phyloP scores from a whole-genome alignment of 1,140 invertebrate species.

The Lanistes nyassanus region DNA sequence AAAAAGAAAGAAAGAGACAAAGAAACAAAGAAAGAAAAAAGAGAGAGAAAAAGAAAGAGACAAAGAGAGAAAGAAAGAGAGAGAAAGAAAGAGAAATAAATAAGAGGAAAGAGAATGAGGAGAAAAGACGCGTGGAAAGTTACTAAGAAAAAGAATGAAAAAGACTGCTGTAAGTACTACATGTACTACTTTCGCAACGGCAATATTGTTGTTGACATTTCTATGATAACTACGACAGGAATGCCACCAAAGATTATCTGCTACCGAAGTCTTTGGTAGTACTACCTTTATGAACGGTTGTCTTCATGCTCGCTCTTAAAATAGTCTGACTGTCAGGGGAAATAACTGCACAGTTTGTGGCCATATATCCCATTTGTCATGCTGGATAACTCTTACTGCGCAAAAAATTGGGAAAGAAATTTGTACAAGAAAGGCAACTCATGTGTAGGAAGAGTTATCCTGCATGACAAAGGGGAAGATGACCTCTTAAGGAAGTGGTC shows the following conservation, averaged over 20 bases:
- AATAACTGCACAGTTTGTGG: too few relatives aligned
- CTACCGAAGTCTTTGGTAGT: too few relatives aligned
- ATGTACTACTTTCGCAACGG: slow-evolving; percentile 3
- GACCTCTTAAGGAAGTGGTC: too few relatives aligned
- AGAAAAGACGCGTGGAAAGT: background rate
- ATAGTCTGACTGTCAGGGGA: too few relatives aligned
- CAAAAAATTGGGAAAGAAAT: too few relatives aligned
- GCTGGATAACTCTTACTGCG: too few relatives aligned
- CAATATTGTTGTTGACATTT: background rate
- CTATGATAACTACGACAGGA: background rate
- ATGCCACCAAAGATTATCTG: background rate
- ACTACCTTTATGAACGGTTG: too few relatives aligned
- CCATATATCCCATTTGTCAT: too few relatives aligned
- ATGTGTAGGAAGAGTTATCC: too few relatives aligned
- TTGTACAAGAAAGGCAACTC: too few relatives aligned
- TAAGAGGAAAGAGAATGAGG: slow-evolving; percentile 9
- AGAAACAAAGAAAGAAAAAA: slow-evolving; percentile 10
- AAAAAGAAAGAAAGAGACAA: background rate
- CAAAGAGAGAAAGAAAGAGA: background rate
- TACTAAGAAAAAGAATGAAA: background rate
- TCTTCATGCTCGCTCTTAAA: too few relatives aligned
- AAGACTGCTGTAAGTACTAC: background rate
- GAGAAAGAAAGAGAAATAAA: slow-evolving; percentile 6
- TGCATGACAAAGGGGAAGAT: too few relatives aligned
- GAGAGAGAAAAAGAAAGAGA: slow-evolving; percentile 21